A percentile compares a stretch with the other conserved stretches of the same genome.
phyloP scores from a whole-genome alignment of 2,113 vertebrate species.

The Colinus virginianus region DNA sequence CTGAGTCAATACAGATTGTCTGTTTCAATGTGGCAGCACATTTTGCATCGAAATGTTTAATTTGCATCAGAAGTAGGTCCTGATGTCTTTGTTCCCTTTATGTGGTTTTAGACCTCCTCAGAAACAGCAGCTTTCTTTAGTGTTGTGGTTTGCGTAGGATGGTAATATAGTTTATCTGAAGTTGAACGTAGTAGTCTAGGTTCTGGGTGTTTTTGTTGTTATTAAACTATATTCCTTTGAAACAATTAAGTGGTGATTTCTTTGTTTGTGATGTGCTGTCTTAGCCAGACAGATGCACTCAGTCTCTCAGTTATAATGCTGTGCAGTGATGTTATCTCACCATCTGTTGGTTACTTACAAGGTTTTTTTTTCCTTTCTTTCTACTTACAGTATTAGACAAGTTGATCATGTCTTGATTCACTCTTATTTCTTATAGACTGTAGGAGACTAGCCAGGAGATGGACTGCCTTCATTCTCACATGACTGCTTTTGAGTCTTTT shows the following conservation, averaged over 20 bases:
- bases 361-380: neutral
- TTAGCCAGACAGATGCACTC: neutral
- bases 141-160: neutral
- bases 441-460: neutral
- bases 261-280: neutral
- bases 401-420: fast-evolving
- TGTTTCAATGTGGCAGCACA: neutral
- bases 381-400: neutral
- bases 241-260: neutral
- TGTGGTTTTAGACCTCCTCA: neutral
- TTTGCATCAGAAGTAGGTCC: neutral
- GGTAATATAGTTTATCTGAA: neutral
- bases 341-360: neutral
- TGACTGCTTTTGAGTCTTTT: neutral
- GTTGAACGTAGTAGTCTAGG: neutral
- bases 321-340: neutral
- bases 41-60: neutral
- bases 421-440: neutral
- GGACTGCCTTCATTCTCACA: neutral
- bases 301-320: neutral
- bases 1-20: neutral
- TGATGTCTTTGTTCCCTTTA: neutral
- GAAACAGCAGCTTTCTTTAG: neutral
- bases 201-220: neutral
- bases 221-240: neutral